Base-by-base conservation (phyloP, 2,888 invertebrate species). In the Drosophila silvestris region DNA sequence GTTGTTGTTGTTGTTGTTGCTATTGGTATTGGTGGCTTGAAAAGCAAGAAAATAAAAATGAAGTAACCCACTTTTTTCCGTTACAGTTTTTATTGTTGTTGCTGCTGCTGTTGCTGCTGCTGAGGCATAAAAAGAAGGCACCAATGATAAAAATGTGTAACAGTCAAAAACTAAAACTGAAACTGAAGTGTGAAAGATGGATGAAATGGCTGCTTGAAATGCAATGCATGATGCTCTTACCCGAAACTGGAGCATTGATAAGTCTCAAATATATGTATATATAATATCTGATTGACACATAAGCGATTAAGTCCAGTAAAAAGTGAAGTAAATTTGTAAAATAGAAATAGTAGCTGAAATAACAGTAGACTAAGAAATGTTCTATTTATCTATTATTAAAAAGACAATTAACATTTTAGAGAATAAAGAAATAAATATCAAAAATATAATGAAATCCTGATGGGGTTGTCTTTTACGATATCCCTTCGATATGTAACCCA, bases 51-150 rank as follows among this genome's bases (percentile, higher is more conserved):
- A 87, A 88, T 84, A 79, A 84, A 89, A 89, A 72, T 89, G 82
- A 89, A 87, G 86, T 87, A 87, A 89, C 87, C 87, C 89, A 89
- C 83, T 87, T 87, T 87, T 86, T 85, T 83, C 76, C 79, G 85
- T 79, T 83, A 84, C 71, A 83, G 63, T 73, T 83, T 77, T 75
- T 76, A 74, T 66, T 81, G 70, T 81, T 76, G 68, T 62, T 81
- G 74, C 68, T 61, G 74, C 70, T 74, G 65, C 68, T 47, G 47
- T 6, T 68, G 61, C 61, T 53, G 61, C 54, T 51, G 68, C 41
- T 60, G 77, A 16, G 52, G 78, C 74, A 77, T 65, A 71, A 59
- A 61, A 61, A 39, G 57, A 51, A 70, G 61, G 69, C 74, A 64
- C 65, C 75, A 73, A 74, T 60, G 70, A 78, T 81, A 76, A 75